Evolutionary conservation across 2,888 invertebrate species (phyloP).

Genomic region (Philereme transversata): DNA sequence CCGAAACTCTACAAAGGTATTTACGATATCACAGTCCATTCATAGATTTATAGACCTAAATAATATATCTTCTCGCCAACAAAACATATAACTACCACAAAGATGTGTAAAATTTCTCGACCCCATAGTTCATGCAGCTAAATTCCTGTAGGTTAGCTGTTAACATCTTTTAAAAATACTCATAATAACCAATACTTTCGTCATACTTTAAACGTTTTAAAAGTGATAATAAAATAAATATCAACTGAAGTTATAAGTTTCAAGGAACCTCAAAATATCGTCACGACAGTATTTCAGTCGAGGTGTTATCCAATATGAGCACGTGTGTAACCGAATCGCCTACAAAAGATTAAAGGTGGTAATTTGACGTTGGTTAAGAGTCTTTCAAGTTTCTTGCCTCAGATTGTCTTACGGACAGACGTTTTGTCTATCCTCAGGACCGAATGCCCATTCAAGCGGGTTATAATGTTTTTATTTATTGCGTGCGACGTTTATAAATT

Average conservation of each 20-base stretch:
- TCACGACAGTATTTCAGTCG: conserved; percentile 62
- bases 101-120: conserved; percentile 79
- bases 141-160: too few species aligned
- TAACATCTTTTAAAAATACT: too few species aligned
- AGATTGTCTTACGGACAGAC: conserved; percentile 33
- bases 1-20: conserved; percentile 63
- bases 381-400: conserved; percentile 62
- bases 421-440: conserved; percentile 59
- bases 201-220: too few species aligned
- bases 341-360: conserved; percentile 81
- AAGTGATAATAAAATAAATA: not conserved
- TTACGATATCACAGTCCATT: conserved; percentile 70
- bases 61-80: conserved; percentile 64
- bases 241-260: not conserved
- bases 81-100: conserved; percentile 71
- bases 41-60: conserved; percentile 63
- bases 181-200: too few species aligned
- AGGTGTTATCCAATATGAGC: conserved; percentile 59
- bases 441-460: conserved; percentile 49
- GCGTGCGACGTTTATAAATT: conserved; percentile 60
- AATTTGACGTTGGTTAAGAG: conserved; percentile 82
- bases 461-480: conserved; percentile 66
- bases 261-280: conserved; percentile 3
- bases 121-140: conserved; percentile 24
- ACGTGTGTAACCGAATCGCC: conserved; percentile 79